These are phyloP conservation scores for Leptinotarsa tumamoca DNA, from an alignment of 2,888 invertebrate genomes.

Conservation along the genomic window DNA sequence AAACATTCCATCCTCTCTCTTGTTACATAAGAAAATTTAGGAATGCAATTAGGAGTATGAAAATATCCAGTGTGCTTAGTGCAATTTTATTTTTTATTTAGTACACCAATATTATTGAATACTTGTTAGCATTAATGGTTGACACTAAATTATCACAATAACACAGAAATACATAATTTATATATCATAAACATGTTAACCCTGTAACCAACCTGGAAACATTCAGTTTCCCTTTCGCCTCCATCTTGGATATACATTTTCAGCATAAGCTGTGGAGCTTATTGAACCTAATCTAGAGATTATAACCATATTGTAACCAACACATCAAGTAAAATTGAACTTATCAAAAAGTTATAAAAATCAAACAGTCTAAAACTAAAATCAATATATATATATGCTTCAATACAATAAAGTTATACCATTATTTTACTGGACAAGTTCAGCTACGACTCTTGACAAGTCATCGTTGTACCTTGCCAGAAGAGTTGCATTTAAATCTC, in stretches of 20 bases:
- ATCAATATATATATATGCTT: neutral
- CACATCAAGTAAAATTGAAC: neutral
- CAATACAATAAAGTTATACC: constrained; percentile 7
- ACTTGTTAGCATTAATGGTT: neutral
- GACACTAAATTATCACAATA: neutral
- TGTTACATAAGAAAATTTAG: no score
- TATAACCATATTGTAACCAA: neutral
- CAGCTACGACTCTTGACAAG: constrained; percentile 63
- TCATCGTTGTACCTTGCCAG: constrained; percentile 65
- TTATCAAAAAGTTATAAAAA: neutral
- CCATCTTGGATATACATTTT: no score
- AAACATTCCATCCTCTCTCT: no score
- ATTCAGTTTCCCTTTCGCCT: no score
- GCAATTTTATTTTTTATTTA: neutral
- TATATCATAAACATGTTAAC: no score
- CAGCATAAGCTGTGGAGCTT: neutral
- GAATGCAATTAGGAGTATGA: no score
- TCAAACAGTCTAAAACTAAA: constrained; percentile 5
- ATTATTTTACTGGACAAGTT: constrained; percentile 58
- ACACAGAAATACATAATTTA: no score
- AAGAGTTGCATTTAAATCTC: constrained; percentile 64
- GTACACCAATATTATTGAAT: neutral
- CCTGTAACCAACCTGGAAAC: no score
- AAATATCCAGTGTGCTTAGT: neutral
- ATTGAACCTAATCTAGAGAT: neutral